These are phyloP conservation scores for Cossypha niveicapilla DNA, from an alignment of 2,797 vertebrate species.

Conservation along the genomic window DNA sequence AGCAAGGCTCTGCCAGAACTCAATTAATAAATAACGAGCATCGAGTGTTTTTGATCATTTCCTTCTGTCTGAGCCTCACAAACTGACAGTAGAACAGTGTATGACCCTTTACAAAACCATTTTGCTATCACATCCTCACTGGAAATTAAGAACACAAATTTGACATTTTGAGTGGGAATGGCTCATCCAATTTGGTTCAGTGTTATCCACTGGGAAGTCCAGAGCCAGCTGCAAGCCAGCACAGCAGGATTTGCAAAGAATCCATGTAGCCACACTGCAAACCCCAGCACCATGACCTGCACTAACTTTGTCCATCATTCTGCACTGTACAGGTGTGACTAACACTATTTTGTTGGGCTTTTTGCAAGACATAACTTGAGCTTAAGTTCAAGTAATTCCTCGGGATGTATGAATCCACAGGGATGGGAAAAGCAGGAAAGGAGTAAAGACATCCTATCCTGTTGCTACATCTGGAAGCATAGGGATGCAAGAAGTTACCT, in stretches of 20 bases:
- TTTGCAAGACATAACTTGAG: neutral
- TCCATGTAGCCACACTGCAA: neutral
- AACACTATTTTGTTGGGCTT: neutral
- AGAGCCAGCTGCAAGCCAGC: neutral
- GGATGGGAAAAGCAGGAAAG: neutral
- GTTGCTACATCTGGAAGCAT: neutral
- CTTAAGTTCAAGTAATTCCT: neutral
- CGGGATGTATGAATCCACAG: neutral
- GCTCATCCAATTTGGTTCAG: neutral
- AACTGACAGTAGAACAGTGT: neutral
- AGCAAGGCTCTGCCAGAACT: constrained; percentile 46
- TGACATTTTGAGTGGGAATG: neutral
- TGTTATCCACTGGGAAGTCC: neutral
- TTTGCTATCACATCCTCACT: neutral
- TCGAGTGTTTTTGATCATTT: constrained; percentile 32
- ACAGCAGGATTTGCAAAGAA: neutral
- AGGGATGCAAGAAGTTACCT: neutral
- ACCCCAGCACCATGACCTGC: neutral
- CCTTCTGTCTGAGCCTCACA: constrained; percentile 30
- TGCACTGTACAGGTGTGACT: neutral
- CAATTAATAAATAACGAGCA: constrained; percentile 65
- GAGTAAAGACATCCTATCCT: neutral
- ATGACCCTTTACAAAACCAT: constrained; percentile 8
- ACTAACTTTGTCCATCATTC: neutral
- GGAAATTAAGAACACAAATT: constrained; percentile 9